A percentile compares a stretch with the other conserved stretches of the same genome.
Conservation (phyloP, 2,797 vertebrate genomes). For the Kryptopterus vitreolus region DNA sequence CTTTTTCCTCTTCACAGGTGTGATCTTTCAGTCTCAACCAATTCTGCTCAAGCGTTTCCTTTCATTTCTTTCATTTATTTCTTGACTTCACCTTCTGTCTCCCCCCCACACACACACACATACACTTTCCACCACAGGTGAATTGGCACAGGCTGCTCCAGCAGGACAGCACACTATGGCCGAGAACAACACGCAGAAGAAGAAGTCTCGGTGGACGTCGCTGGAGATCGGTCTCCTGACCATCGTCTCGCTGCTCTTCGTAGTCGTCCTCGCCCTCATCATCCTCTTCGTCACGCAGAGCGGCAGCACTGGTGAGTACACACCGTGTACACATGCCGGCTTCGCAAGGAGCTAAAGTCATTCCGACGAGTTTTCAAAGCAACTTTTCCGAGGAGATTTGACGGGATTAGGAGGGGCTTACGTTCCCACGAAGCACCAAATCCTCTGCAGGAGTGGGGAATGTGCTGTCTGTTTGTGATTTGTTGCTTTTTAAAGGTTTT, state of each 20-base stretch:
- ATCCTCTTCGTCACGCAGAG: conserved; percentile 86
- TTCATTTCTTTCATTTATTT: neutral
- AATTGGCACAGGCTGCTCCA: conserved; percentile 84
- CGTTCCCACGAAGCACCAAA: neutral
- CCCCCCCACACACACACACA: neutral
- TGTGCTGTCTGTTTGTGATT: neutral
- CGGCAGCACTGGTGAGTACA: conserved; percentile 61
- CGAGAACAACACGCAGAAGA: conserved; percentile 86
- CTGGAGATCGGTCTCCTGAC: conserved; percentile 87
- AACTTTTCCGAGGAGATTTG: neutral
- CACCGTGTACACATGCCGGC: conserved; percentile 64
- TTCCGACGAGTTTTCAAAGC: conserved; percentile 9
- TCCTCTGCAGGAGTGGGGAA: neutral
- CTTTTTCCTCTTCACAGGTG: conserved; percentile 17
- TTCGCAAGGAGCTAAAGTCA: neutral
- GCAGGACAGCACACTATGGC: conserved; percentile 91
- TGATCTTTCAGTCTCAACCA: neutral
- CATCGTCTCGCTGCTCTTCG: conserved; percentile 79
- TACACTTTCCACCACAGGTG: conserved; percentile 69
- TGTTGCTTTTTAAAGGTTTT: neutral
- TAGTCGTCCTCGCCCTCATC: conserved; percentile 84
- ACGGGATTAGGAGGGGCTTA: conserved; percentile 6
- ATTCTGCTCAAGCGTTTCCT: neutral
- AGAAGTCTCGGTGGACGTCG: conserved; percentile 82
- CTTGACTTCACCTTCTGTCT: neutral